Conservation (phyloP, 2,797 vertebrate genomes). For the Lacerta agilis region DNA sequence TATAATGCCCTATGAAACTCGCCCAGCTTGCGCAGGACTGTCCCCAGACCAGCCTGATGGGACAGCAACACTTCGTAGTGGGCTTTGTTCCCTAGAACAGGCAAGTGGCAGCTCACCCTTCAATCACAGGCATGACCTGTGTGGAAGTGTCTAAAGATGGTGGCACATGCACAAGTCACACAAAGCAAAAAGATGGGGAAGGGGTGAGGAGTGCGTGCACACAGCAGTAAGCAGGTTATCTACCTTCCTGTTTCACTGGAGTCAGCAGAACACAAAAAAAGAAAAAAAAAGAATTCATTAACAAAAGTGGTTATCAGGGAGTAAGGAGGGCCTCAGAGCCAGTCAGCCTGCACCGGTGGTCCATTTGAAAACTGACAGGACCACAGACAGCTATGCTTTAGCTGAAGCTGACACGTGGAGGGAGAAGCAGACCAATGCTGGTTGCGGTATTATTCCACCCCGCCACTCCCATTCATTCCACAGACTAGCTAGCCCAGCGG, state of each 20-base stretch:
- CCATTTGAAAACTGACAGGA: slow-evolving; percentile 11
- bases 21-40: slow-evolving; percentile 13
- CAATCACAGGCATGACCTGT: slow-evolving; percentile 54
- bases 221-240: slow-evolving; percentile 71
- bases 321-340: neutral
- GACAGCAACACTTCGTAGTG: neutral
- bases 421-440: too few relatives aligned
- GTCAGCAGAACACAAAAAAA: slow-evolving; percentile 68
- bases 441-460: neutral
- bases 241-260: slow-evolving; percentile 77
- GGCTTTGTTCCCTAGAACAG: slow-evolving; percentile 61
- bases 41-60: neutral
- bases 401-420: neutral
- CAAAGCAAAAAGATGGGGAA: slow-evolving; percentile 54
- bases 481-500: neutral
- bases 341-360: neutral
- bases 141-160: slow-evolving; percentile 65
- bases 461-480: neutral
- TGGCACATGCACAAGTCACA: slow-evolving; percentile 74
- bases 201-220: slow-evolving; percentile 58
- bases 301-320: slow-evolving; percentile 50
- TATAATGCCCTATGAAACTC: slow-evolving; percentile 2
- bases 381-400: too few relatives aligned
- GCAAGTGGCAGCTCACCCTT: slow-evolving; percentile 66
- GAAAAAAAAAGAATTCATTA: slow-evolving; percentile 64